A percentile compares a stretch with the other conserved stretches of the same genome.
phyloP scores from a whole-genome alignment of 30 jellyfish, hydroid and myxozoan species.

The Pelagia noctiluca region DNA sequence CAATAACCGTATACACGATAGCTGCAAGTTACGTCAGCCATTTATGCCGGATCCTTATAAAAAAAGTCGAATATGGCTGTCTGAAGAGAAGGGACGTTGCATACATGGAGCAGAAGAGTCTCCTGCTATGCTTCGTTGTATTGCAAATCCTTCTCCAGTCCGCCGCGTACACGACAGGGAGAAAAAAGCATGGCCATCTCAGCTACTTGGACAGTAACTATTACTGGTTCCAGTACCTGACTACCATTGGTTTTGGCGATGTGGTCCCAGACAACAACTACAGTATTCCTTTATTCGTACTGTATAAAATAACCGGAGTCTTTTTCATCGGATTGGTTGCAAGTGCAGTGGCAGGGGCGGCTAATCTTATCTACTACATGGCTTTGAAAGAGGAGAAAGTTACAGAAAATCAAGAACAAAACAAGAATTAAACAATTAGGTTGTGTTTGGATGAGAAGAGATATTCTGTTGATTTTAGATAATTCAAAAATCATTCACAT shows the following conservation, averaged over 20 bases:
- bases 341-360: neutral
- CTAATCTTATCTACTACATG: neutral
- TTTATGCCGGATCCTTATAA: neutral
- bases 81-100: neutral
- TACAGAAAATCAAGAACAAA: neutral
- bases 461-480: no score
- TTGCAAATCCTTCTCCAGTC: neutral
- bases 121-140: neutral
- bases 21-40: neutral
- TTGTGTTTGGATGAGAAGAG: no score
- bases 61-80: neutral
- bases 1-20: neutral
- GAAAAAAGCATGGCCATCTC: neutral
- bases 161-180: neutral
- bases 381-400: neutral
- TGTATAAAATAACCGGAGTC: neutral
- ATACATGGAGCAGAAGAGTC: neutral
- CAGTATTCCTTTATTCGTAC: neutral
- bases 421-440: neutral
- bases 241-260: slow-evolving; percentile 5
- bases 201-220: neutral
- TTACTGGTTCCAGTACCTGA: neutral
- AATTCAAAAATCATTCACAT: no score
- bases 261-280: neutral
- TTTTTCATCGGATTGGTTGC: neutral